These are phyloP conservation scores for Isurus oxyrinchus DNA, from an alignment of 2,113 vertebrate species.

Conservation along the genomic window DNA sequence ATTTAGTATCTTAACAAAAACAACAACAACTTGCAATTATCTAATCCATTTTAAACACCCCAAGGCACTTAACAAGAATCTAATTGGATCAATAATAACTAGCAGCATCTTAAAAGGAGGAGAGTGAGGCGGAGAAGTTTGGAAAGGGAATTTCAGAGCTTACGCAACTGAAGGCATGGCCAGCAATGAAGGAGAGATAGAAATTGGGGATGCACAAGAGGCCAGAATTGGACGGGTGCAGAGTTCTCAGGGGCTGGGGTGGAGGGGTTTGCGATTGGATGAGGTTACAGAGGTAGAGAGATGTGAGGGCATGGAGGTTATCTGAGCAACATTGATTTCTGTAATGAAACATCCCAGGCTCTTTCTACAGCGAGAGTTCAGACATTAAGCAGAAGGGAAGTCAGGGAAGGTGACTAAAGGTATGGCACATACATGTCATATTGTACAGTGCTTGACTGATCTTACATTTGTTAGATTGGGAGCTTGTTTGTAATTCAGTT, in stretches of 20 bases:
- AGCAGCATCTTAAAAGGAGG: background rate
- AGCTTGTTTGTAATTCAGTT: background rate
- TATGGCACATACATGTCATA: background rate
- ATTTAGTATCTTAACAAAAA: background rate
- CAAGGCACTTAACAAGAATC: background rate
- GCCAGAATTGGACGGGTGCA: background rate
- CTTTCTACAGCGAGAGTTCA: background rate
- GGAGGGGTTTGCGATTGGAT: background rate
- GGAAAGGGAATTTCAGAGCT: background rate
- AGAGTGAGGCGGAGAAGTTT: background rate
- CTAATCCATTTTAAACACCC: background rate
- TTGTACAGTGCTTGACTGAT: background rate
- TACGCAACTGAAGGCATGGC: background rate
- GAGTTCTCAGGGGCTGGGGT: background rate
- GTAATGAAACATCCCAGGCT: background rate
- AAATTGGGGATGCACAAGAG: background rate
- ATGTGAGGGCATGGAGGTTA: background rate
- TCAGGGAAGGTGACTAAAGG: background rate
- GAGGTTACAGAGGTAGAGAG: background rate
- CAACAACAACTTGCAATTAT: background rate
- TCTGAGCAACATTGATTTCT: background rate
- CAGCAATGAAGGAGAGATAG: background rate
- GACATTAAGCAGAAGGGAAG: background rate
- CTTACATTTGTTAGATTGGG: background rate
- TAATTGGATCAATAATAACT: background rate